Evolutionary conservation across 2,113 vertebrate species (phyloP), one percentile per base, ranked within the genome.

Genomic region (Catharus bicknelli): DNA sequence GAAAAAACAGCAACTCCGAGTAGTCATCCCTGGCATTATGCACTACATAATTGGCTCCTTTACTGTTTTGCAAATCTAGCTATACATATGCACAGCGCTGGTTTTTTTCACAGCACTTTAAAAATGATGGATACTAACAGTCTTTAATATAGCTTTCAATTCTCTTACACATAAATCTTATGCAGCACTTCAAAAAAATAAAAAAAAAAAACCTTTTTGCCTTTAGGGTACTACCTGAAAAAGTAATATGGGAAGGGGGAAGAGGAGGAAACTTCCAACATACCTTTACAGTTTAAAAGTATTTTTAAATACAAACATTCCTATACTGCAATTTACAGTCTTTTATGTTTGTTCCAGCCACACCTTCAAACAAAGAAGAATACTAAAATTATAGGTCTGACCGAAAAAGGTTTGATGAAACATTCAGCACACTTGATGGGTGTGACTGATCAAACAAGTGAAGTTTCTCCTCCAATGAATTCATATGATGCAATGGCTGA

Each of bases 361-460:
- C 48, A 92, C 29, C 86, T 94, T 91, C 58, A 48, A 62, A 30
- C n/a, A 69, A 84, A 59, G 26, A 94, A 91, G 32, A 95, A 43
- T 53, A 58, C 32, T 66, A 75, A 92, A 29, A 94, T 94, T 89
- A 96, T 34, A 90, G 48, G 76, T 69, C 73, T 95, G 81, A 91
- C 47, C 58, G 57, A 62, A 55, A 43, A 87, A 94, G 9, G 22
- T 73, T 38, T 90, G 91, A 94, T 91, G 90, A 95, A 96, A 95
- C 68, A 75, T 91, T 72, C 86, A 94, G 90, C 57, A 50, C 69
- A 79, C 77, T 93, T 86, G 88, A 94, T 90, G 63, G 57, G 63
- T 81, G 76, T 94, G 96, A 97, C 89, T 90, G 95, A 97, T 90
- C 68, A 95, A 96, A 96, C 93, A 96, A 97, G 92, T 80, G 93